Evolutionary conservation across 2,113 vertebrate species (phyloP), one percentile per base, ranked within the genome.

Genomic region (Mustela lutreola): DNA sequence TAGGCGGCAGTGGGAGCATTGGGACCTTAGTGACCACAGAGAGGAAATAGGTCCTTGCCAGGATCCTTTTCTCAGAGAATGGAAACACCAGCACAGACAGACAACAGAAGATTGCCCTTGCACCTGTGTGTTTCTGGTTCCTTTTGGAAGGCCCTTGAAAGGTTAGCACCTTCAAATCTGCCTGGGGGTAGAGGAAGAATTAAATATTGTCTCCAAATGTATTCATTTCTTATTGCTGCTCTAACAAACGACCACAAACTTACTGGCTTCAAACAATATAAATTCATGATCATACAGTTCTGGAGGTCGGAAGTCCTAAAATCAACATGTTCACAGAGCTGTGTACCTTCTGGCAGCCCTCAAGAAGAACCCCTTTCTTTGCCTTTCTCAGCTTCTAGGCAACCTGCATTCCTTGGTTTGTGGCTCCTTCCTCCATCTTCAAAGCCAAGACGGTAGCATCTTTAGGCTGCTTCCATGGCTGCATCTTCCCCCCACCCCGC

Each of bases 1-100:
- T 22, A 42, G 36, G 42, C 7, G 7, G 73, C 31, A 0, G 0
- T 58, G 80, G 50, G n/a, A 45, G 19, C 19, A 53, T 0, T 26
- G 36, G 31, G 11, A 80, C 24, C 36, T 45, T 70, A 53, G 80
- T 48, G 73, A 80, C 14, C 33, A 75, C 18, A 2, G n/a, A 95
- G 36, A 65, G 3, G 11, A 24, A 65, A 39, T 4, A 60, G 33
- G 14, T 81, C 28, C n/a, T 8, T 4, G 18, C 14, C 24, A 67
- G 28, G 28, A 73, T 63, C 18, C 15, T 70, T 56, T 89, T 58
- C 53, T 65, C 50, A 39, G 45, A 60, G 63, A 22, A 73, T 19
- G 73, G 24, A 73, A 82, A 95, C 18, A 62, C 1, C 21, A 45
- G 11, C 7, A 70, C 4, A 33, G 26, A 10, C n/a, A 45, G 26